These are phyloP conservation scores for Drosophila lacteicornis DNA, from an alignment of 1,140 invertebrate species.

Conservation along the genomic window DNA sequence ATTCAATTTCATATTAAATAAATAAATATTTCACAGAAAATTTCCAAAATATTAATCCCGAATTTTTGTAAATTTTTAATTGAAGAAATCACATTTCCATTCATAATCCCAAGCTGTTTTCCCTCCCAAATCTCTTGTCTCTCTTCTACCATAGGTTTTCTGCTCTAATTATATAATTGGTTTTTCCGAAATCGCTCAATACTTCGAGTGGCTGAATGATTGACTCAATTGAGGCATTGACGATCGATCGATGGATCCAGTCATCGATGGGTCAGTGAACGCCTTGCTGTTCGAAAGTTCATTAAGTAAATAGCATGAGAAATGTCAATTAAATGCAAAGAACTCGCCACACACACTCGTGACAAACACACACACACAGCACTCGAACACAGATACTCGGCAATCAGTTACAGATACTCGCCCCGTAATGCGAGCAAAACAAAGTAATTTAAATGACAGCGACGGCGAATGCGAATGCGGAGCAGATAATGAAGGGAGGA, in stretches of 20 bases:
- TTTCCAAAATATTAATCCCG: background rate
- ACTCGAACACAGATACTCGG: background rate
- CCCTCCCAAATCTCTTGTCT: background rate
- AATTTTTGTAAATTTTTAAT: background rate
- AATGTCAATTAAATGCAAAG: slow-evolving; percentile 65
- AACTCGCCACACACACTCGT: slow-evolving; percentile 56
- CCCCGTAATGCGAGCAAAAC: slow-evolving; percentile 40
- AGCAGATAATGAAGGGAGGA: slow-evolving; percentile 19
- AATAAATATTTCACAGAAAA: background rate
- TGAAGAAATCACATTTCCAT: background rate
- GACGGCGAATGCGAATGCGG: slow-evolving; percentile 5
- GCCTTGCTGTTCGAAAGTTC: slow-evolving; percentile 45
- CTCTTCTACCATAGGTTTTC: background rate
- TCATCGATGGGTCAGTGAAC: slow-evolving; percentile 69
- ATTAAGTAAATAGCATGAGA: slow-evolving; percentile 70
- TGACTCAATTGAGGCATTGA: slow-evolving; percentile 54
- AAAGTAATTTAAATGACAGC: slow-evolving; percentile 62
- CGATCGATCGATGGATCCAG: slow-evolving; percentile 24
- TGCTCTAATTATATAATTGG: slow-evolving; percentile 33
- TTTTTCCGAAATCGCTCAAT: slow-evolving; percentile 31
- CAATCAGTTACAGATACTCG: slow-evolving; percentile 26
- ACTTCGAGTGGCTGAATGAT: slow-evolving; percentile 53
- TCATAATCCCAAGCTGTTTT: slow-evolving; percentile 3
- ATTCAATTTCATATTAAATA: no score
- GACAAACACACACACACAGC: background rate